Base-by-base conservation (phyloP, 2,888 invertebrate genomes). In the Poecilobothrus nobilitatus region DNA sequence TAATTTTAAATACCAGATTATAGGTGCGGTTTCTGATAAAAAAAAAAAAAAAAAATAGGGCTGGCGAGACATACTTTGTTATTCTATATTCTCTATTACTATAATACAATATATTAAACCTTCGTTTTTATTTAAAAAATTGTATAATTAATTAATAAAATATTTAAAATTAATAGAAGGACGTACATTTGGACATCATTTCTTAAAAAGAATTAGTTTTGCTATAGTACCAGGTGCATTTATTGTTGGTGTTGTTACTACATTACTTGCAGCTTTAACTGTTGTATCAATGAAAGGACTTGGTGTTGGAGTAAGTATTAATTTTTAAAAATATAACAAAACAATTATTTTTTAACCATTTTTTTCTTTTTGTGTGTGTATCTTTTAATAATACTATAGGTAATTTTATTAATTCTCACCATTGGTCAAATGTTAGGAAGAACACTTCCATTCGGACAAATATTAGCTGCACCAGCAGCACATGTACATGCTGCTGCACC, bases 241-340 rank as follows among this genome's bases (percentile, higher is more conserved):
- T 83, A 90, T 91, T 68, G 79, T 91, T 74, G 91, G 91, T 22
- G 88, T 91, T 67, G 89, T 90, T 69, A 90, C 90, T 67, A 90
- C 90, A 0, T 82, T 91, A 66, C 80, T 90, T 69, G 85, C 88
- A 74, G 86, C 89, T 0, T 84, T 91, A 7, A 88, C 90, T 1
- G 86, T 91, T 63, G 88, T 89, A 68, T 88, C 89, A 8, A 87
- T 90, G 66, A 91, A 90, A 81, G 89, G 90, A 71, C 83, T 91
- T 71, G 89, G 87, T 44, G 87, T 91, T 65, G 91, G 91, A 15
- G 88, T 89, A 33, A 77, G 74, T 74, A 66, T 63, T 63, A 3
- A 37, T 20, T 34, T 21, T 66, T 33, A n/a, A n/a, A 21, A 66
- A 22, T 63, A 27, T 64, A 53, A 20, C 9, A 4, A 65, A 34